Evolutionary conservation across 2,113 vertebrate species (phyloP), one percentile per base, ranked within the genome.

Genomic region (Gnathonemus echidnorhynchus): DNA sequence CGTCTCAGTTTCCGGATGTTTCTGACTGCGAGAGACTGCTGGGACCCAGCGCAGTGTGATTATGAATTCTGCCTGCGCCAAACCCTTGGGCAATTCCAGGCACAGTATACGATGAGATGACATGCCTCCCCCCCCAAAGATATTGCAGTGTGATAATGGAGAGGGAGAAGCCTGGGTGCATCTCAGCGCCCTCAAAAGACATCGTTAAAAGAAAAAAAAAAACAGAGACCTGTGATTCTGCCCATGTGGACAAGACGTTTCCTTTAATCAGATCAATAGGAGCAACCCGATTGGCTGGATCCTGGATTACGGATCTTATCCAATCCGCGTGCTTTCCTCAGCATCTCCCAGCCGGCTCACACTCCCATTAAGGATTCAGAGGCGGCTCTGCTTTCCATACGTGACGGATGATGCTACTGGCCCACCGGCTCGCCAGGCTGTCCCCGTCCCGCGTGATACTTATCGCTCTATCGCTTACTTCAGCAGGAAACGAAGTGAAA

Each of bases 11-110:
- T 52, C 86, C n/a, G 24, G 13, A 27, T 31, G 49, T 53, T 35
- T 87, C 31, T 48, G 49, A 35, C 86, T 31, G 86, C 15, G n/a
- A n/a, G 86, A 87, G 49, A 87, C 86, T 2, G n/a, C 27, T 50
- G 83, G 39, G 49, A 31, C 48, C 49, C 48, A 87, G 49, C 13
- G n/a, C 45, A n/a, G 48, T n/a, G 86, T 31, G 86, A 87, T 87
- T 50, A 87, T 87, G 86, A 53, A 87, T 87, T 53, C 86, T 87
- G 49, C n/a, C 46, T 52, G 86, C 49, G 24, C 86, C 13, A n/a
- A 87, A 27, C 86, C 86, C 86, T 87, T 50, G 86, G 86, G 86
- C 48, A 87, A 52, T 53, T 87, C 49, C 49, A 35, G 49, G 49
- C 49, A 87, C 49, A 80, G 49, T 50, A n/a, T 49, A 80, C 83